A percentile compares a stretch with the other conserved stretches of the same genome.
phyloP scores from a whole-genome alignment of 2,113 vertebrate genomes.

The Pollachius pollachius region DNA sequence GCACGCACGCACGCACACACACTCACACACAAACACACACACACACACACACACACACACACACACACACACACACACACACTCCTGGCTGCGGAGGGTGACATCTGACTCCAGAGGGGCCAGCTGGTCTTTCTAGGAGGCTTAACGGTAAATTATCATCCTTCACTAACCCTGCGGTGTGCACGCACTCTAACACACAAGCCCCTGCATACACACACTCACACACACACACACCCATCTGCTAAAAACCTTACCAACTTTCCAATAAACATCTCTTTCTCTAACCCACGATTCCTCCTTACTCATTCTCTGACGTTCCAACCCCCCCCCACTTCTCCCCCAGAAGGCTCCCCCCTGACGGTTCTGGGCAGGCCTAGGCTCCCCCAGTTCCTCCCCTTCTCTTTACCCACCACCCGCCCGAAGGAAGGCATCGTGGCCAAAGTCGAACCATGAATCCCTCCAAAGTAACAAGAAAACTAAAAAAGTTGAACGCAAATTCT shows the following conservation, averaged over 20 bases:
- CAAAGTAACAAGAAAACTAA: no score
- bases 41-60: slow-evolving; percentile 24
- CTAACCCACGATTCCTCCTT: slow-evolving; percentile 13
- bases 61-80: slow-evolving; percentile 32
- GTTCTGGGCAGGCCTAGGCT: neutral
- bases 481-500: no score
- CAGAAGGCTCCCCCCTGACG: slow-evolving; percentile 36
- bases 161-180: slow-evolving; percentile 72
- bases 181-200: slow-evolving; percentile 20
- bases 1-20: slow-evolving; percentile 42
- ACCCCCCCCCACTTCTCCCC: neutral
- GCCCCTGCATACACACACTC: neutral
- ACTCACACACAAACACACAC: slow-evolving; percentile 8
- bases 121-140: slow-evolving; percentile 75
- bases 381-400: slow-evolving; percentile 50
- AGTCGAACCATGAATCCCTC: slow-evolving; percentile 38
- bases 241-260: neutral
- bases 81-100: slow-evolving; percentile 63
- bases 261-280: slow-evolving; percentile 23
- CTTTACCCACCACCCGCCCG: slow-evolving; percentile 40
- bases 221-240: slow-evolving; percentile 7
- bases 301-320: neutral
- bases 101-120: slow-evolving; percentile 76
- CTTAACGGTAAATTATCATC: slow-evolving; percentile 76
- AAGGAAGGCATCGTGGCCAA: slow-evolving; percentile 70